These are phyloP conservation scores for Emydocephalus ijimae DNA, from an alignment of 2,113 vertebrate species.

Conservation along the genomic window DNA sequence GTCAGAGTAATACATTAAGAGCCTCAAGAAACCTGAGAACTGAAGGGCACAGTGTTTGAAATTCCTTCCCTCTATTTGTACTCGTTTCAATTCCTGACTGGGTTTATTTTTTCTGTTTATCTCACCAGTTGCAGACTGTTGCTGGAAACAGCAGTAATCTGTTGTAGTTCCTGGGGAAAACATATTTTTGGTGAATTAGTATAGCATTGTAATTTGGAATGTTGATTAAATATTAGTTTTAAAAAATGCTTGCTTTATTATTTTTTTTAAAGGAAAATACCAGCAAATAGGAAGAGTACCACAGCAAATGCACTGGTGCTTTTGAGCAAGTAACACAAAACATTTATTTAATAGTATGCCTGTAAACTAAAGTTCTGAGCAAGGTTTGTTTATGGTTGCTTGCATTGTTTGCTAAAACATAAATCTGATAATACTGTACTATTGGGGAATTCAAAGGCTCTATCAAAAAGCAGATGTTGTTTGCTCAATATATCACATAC, in stretches of 20 bases:
- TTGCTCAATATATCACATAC: neutral
- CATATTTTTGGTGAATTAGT: constrained; percentile 10
- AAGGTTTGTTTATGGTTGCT: constrained; percentile 21
- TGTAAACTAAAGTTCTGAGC: neutral
- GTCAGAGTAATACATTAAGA: constrained; percentile 41
- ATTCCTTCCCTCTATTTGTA: constrained; percentile 56
- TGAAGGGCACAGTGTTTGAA: constrained; percentile 44
- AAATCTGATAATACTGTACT: constrained; percentile 44
- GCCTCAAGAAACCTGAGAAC: constrained; percentile 52
- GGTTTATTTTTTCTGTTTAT: constrained; percentile 53
- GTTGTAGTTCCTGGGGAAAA: neutral
- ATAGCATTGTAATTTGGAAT: neutral
- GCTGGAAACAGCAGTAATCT: constrained; percentile 19
- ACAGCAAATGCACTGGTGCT: constrained; percentile 20
- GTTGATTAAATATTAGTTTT: neutral
- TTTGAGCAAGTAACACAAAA: constrained; percentile 7
- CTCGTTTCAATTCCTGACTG: constrained; percentile 48
- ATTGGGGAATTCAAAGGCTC: constrained; percentile 31
- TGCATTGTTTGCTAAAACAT: constrained; percentile 38
- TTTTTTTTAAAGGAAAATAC: neutral
- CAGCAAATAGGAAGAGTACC: constrained; percentile 15
- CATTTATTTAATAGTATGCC: constrained; percentile 27
- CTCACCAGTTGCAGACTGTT: neutral
- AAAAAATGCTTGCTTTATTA: neutral
- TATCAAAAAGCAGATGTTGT: neutral